Evolutionary conservation across 92 coral and sea anemone species (phyloP), one percentile per base, ranked within the genome.

Genomic region (Umimayanthus chanpuru): DNA sequence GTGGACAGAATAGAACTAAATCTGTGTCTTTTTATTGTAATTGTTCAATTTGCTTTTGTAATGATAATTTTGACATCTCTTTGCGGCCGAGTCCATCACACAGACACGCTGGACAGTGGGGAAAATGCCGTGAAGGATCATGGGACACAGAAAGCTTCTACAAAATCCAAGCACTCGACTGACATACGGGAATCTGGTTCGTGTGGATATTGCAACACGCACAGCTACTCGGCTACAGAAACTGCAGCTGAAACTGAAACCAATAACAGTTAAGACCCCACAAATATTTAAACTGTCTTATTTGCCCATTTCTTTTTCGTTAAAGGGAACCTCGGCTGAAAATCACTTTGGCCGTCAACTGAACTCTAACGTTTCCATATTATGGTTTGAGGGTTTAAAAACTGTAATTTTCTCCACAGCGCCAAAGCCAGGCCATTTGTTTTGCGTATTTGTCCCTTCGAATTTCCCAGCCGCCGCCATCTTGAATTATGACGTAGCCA

Each of bases 1-100:
- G 84, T 91, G 71, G 90, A 81, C 14, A 88, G 80, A 81, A 89
- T 91, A 65, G 94, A 91, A 58, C 84, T 53, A 26, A 89, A 80
- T 40, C 86, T 91, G 41, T 79, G 78, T 56, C 71, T 80, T 32
- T 73, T 85, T 38, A 49, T 4, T 85, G 81, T 32, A 25, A 29
- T 61, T 36, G 18, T 72, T 39, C 47, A 85, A 26, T 29, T 47
- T 30, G 20, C 53, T 4, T 44, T 85, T 29, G 88, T 39, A 12
- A 29, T 85, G 6, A 47, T 72, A 53, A 85, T 85, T 0, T 4
- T 85, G 30, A 36, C 25, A 18, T 36, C 88, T 10, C 71, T 85
- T 23, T 75, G 49, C 71, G 6, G 7, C 70, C 88, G 14, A 23
- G 26, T 10, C 47, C 10, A 28, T 14, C 58, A 26, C 20, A 6